Conservation (phyloP, 2,797 vertebrate species). For the Myripristis jacobus region DNA sequence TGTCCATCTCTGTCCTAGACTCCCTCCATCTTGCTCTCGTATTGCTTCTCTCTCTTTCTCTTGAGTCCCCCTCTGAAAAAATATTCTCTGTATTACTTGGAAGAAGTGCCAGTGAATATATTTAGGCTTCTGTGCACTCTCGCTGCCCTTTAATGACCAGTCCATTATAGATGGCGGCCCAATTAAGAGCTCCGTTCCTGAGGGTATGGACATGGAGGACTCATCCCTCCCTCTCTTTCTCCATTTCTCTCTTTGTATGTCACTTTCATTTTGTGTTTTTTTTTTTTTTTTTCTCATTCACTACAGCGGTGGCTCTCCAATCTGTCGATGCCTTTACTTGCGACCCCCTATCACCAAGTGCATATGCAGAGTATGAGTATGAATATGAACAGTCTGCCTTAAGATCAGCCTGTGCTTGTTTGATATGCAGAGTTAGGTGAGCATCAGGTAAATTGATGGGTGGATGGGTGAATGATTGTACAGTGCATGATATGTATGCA, state of each 20-base stretch:
- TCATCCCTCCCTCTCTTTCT: constrained; percentile 10
- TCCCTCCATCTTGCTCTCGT: neutral
- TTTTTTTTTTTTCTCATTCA: constrained; percentile 22
- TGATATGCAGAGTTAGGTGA: neutral
- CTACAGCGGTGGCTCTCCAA: too few species aligned
- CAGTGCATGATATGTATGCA: neutral
- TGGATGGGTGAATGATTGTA: neutral
- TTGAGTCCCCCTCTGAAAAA: neutral
- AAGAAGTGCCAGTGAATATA: constrained; percentile 3
- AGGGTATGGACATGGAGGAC: neutral
- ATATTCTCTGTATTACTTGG: neutral
- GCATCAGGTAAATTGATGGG: neutral
- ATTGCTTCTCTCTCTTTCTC: neutral
- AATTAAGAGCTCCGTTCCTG: neutral
- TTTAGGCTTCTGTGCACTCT: constrained; percentile 10
- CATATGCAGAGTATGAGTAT: too few species aligned
- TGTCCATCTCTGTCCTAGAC: neutral
- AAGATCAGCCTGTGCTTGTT: constrained; percentile 2
- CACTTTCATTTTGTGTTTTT: neutral
- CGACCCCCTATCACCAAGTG: too few species aligned
- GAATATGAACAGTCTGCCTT: too few species aligned
- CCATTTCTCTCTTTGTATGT: constrained; percentile 2
- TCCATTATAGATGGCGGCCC: constrained; percentile 16
- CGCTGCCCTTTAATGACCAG: constrained; percentile 19
- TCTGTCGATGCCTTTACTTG: too few species aligned